Evolutionary conservation across 23 tunicate genomes (phyloP).

Genomic region (Phallusia fumigata): DNA sequence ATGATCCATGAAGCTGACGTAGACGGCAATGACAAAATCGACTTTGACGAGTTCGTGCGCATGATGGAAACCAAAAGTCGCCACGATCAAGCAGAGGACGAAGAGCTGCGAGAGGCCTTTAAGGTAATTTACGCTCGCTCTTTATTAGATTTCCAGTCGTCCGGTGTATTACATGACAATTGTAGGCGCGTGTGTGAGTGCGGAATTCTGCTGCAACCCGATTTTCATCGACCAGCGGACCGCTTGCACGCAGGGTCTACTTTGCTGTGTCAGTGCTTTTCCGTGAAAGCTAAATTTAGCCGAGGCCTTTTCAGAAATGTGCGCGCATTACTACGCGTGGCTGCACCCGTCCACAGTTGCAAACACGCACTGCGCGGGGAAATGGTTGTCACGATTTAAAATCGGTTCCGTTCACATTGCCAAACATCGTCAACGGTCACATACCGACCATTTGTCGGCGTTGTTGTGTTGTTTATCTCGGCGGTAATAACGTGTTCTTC

Average conservation of each 20-base stretch:
- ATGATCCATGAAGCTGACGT: slow-evolving; percentile 69
- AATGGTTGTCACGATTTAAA: too few species aligned
- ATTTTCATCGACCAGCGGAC: not conserved
- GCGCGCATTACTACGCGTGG: not conserved
- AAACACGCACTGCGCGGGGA: too few species aligned
- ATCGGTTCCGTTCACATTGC: too few species aligned
- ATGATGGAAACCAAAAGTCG: slow-evolving; percentile 50
- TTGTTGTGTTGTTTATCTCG: too few species aligned
- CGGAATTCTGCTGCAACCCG: not conserved
- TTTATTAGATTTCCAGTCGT: not conserved
- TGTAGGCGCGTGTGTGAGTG: not conserved
- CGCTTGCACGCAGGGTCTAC: not conserved
- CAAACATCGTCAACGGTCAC: too few species aligned
- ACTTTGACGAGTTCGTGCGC: slow-evolving; percentile 62
- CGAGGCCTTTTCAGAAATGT: not conserved
- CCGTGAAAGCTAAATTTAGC: not conserved
- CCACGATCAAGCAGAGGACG: slow-evolving; percentile 28
- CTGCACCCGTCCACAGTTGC: not conserved
- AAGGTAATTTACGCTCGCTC: slow-evolving; percentile 21
- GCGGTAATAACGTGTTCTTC: too few species aligned
- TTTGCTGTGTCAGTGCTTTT: slow-evolving; percentile 9
- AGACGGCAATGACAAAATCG: slow-evolving; percentile 53
- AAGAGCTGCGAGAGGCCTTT: slow-evolving; percentile 56
- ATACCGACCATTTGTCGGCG: too few species aligned
- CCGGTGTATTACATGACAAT: not conserved